Base-by-base conservation (phyloP, 64 coral and sea anemone species). In the Stichodactyla mertensii region DNA sequence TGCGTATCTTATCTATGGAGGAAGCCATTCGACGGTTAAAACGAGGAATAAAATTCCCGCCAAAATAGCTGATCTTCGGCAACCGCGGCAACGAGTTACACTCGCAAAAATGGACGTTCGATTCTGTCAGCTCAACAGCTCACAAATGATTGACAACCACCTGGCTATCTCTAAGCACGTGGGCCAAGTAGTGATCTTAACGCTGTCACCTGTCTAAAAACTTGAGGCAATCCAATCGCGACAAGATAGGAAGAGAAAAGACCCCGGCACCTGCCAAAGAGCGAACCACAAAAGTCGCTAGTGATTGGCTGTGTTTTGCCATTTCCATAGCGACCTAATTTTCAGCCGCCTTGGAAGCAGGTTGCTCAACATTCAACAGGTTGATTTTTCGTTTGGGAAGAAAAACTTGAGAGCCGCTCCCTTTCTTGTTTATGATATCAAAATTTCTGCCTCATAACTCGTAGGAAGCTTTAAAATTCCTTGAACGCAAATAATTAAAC, bases 341-440 rank as follows among this genome's bases (percentile, higher is more conserved):
- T 84, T 86, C 66, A 77, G 45, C 82, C 87, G 87, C 53, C 83
- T 81, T 78, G 64, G 20, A 92, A 82, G 82, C 91, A 93, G 94
- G 94, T 96, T 96, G 87, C n/a, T 69, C 83, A 16, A 23, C 82
- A 90, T 80, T 96, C 94, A 96, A 96, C 94, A 96, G 94, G 94
- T 96, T 96, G 94, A 82, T 83, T 52, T 87, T 92, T 74, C 77
- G 53, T 52, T 92, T 55, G 61, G 59, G 85, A 92, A 92, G 83
- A 84, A 77, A 90, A 77, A 64, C 58, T 60, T 15, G 24, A 69
- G 36, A 59, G 79, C 83, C 83, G 55, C 83, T 85, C 83, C 83
- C 83, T 85, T 62, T 85, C 11, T 20, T 54, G 51, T 52, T 54
- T 81, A 54, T 55, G 78, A 81, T 81, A 53, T 81, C 26, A 54